Evolutionary conservation across 2,113 vertebrate genomes (phyloP).

Genomic region (Chascanopsetta lugubris): DNA sequence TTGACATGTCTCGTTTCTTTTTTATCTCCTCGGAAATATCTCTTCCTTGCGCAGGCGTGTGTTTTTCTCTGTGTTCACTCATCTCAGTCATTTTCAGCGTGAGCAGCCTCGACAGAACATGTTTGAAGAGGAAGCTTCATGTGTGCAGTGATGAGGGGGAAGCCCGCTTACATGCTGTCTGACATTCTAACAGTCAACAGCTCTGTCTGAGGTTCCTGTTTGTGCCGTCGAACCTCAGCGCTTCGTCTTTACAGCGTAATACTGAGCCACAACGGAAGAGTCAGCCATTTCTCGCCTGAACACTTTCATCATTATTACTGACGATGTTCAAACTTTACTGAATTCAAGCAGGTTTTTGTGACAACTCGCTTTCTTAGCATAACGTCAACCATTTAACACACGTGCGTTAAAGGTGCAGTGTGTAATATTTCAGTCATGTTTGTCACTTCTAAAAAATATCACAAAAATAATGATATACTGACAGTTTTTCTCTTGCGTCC

Average conservation of each 20-base stretch:
- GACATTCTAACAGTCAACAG: constrained; percentile 71
- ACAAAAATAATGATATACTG: no score
- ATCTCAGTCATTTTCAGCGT: constrained; percentile 34
- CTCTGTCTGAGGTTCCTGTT: constrained; percentile 60
- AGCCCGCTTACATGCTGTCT: constrained; percentile 58
- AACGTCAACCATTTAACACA: no score
- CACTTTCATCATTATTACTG: constrained; percentile 11
- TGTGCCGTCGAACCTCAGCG: constrained; percentile 66
- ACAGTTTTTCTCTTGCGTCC: no score
- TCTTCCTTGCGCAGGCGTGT: no score
- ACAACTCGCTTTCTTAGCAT: no score
- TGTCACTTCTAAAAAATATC: no score
- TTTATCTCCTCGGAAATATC: constrained; percentile 13
- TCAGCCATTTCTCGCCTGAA: not conserved
- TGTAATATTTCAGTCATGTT: no score
- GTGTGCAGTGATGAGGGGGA: constrained; percentile 58
- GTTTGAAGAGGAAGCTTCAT: constrained; percentile 45
- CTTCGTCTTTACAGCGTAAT: constrained; percentile 35
- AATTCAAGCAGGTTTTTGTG: no score
- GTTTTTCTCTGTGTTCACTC: constrained; percentile 39
- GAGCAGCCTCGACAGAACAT: constrained; percentile 41
- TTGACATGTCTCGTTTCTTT: not conserved
- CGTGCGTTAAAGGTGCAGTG: no score
- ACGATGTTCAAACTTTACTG: no score
- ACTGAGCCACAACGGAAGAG: constrained; percentile 47